Evolutionary conservation across 1,140 invertebrate species (phyloP).

Genomic region (Luehdorfia chinensis): DNA sequence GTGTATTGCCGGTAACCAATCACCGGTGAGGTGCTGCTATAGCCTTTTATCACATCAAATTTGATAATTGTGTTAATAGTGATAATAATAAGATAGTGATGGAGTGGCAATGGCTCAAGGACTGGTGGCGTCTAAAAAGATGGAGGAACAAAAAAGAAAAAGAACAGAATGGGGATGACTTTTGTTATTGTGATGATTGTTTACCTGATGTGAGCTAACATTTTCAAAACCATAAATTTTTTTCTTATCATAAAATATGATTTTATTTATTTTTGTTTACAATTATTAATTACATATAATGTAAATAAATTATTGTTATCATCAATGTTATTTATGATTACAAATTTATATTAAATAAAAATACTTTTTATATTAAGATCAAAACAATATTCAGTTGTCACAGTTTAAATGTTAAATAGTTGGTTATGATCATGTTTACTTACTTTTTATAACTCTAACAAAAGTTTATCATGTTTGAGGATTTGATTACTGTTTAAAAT

Average conservation of each 20-base stretch:
- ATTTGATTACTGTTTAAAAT: too few species aligned
- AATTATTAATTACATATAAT: too few species aligned
- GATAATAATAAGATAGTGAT: slow-evolving; percentile 56
- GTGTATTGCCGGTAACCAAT: slow-evolving; percentile 47
- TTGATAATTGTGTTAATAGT: slow-evolving; percentile 47
- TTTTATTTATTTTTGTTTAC: too few species aligned
- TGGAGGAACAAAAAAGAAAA: slow-evolving; percentile 79
- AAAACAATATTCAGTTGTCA: too few species aligned
- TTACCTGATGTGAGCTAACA: slow-evolving; percentile 77
- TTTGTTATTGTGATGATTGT: slow-evolving; percentile 86
- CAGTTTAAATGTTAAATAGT: too few species aligned
- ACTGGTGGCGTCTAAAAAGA: slow-evolving; percentile 86
- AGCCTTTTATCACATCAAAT: slow-evolving; percentile 41
- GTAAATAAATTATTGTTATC: too few species aligned
- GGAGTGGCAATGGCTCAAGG: slow-evolving; percentile 87
- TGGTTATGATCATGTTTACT: too few species aligned
- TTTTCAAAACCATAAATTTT: background rate
- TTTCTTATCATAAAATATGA: background rate
- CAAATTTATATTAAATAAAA: too few species aligned
- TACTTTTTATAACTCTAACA: too few species aligned
- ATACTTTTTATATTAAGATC: too few species aligned
- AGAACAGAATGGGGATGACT: slow-evolving; percentile 78
- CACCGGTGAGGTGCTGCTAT: slow-evolving; percentile 34
- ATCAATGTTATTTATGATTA: too few species aligned
- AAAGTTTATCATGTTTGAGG: too few species aligned